phyloP scores from a whole-genome alignment of 2,888 invertebrate genomes.

The Heterodera filipjevi region DNA sequence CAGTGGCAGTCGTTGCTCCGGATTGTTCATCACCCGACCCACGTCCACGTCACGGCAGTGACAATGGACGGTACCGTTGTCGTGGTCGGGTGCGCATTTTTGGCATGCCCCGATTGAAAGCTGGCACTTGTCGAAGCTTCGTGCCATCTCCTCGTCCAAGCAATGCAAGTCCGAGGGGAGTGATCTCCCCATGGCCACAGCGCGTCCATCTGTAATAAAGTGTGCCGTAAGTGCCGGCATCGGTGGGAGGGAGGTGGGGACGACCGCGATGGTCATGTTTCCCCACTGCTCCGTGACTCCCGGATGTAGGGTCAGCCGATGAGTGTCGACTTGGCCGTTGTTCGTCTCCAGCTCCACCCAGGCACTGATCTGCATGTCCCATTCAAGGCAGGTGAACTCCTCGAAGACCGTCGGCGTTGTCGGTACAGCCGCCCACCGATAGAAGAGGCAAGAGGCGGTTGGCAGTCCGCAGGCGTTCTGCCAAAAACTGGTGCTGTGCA shows the following conservation, averaged over 20 bases:
- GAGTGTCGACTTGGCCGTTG: too few relatives aligned
- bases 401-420: not conserved
- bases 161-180: conserved; percentile 9
- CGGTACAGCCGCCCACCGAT: not conserved
- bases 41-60: conserved; percentile 1
- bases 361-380: too few relatives aligned
- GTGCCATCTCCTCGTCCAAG: not conserved
- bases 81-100: not conserved
- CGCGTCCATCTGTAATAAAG: conserved; percentile 1
- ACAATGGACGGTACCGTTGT: not conserved
- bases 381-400: too few relatives aligned
- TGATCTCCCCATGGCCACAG: not conserved
- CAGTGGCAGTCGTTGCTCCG: not conserved
- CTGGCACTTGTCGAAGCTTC: not conserved
- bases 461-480: not conserved
- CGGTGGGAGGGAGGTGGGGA: not conserved
- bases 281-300: not conserved
- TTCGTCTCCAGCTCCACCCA: too few relatives aligned
- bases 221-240: not conserved
- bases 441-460: not conserved
- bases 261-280: not conserved
- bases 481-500: too few relatives aligned
- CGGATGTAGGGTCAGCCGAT: not conserved
- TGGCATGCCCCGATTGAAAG: not conserved
- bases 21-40: not conserved